phyloP scores from a whole-genome alignment of 1,140 invertebrate species.

The Trichomalopsis sarcophagae region DNA sequence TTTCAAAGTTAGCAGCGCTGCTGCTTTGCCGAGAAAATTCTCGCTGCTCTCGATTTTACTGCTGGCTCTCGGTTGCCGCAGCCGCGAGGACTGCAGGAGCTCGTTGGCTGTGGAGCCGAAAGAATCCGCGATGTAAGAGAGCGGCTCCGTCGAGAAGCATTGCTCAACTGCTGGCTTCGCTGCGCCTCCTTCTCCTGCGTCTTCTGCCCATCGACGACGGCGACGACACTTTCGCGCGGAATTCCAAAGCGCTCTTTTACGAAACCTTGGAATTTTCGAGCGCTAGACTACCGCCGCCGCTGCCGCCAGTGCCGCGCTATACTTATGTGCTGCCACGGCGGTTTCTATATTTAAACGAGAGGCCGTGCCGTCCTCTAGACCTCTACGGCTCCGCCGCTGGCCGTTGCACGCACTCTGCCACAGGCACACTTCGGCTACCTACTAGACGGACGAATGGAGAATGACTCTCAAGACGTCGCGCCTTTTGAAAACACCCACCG shows the following conservation, averaged over 20 bases:
- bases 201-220: conserved; percentile 27
- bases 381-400: too few relatives aligned
- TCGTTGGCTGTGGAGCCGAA: background rate
- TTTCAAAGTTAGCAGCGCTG: background rate
- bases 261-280: background rate
- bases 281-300: background rate
- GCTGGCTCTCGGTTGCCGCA: background rate
- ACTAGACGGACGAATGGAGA: too few relatives aligned
- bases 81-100: too few relatives aligned
- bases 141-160: conserved; percentile 16
- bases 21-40: conserved; percentile 10
- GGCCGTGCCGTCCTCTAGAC: background rate
- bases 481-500: too few relatives aligned
- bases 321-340: background rate
- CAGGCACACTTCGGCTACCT: too few relatives aligned
- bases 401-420: too few relatives aligned
- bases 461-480: too few relatives aligned
- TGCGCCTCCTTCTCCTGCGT: conserved; percentile 14
- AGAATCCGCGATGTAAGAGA: background rate
- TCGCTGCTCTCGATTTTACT: background rate
- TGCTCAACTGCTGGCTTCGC: background rate
- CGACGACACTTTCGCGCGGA: conserved; percentile 35
- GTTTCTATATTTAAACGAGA: conserved; percentile 45
- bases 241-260: conserved; percentile 22
- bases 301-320: background rate